Evolutionary conservation across 2,888 invertebrate genomes (phyloP).

Genomic region (Torymus texanus): DNA sequence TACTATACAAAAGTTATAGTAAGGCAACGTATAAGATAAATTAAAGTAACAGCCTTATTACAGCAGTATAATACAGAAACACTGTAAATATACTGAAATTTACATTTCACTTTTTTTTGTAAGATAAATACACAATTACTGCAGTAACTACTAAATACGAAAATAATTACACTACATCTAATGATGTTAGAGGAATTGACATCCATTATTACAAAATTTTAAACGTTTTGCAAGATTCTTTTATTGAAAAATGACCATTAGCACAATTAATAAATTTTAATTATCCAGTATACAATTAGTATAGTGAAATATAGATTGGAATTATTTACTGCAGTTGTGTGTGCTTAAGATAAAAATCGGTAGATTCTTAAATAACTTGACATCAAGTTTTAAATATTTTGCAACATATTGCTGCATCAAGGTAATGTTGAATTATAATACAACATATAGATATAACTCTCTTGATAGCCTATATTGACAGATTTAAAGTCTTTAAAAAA

Average conservation of each 20-base stretch:
- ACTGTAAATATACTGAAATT: constrained; percentile 32
- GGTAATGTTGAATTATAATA: no score
- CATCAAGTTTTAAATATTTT: constrained; percentile 9
- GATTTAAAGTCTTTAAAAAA: background rate
- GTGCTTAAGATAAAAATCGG: no score
- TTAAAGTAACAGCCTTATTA: constrained; percentile 44
- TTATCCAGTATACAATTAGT: background rate
- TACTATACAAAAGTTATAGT: constrained; percentile 38
- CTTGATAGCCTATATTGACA: background rate
- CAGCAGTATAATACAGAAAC: constrained; percentile 40
- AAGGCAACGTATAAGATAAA: constrained; percentile 34
- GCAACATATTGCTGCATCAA: background rate
- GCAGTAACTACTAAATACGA: background rate
- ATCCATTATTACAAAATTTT: constrained; percentile 23
- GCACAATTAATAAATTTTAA: background rate
- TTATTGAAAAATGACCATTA: constrained; percentile 17
- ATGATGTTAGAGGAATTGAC: background rate
- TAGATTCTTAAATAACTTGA: constrained; percentile 15
- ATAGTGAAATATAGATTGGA: background rate
- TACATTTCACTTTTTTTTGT: constrained; percentile 21
- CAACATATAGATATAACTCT: no score
- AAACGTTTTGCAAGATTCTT: background rate
- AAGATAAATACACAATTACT: constrained; percentile 36
- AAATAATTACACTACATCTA: constrained; percentile 4
- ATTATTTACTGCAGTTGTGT: no score